These are phyloP conservation scores for Chaetogeoica ovagalla DNA, from an alignment of 2,888 invertebrate genomes.

Conservation along the genomic window DNA sequence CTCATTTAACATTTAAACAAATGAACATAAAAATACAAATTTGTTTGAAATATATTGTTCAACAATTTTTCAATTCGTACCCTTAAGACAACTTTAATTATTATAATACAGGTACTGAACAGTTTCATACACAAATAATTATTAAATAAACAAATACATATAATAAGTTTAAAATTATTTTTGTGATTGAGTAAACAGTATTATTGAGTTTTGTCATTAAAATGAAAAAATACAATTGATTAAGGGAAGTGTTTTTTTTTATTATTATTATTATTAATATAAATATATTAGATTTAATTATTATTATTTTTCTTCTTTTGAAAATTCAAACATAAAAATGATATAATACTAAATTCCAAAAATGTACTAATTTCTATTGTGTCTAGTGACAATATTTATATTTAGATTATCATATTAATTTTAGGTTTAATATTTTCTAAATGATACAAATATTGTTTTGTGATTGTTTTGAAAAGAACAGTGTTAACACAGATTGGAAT, in stretches of 20 bases:
- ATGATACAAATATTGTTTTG: slow-evolving; percentile 15
- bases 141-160: slow-evolving; percentile 2
- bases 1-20: background rate
- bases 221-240: background rate
- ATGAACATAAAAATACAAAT: background rate
- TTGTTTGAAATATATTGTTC: slow-evolving; percentile 12
- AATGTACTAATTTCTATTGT: slow-evolving; percentile 21
- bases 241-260: background rate
- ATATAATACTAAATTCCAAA: slow-evolving; percentile 28
- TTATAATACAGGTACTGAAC: background rate
- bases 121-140: background rate
- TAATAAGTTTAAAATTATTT: background rate
- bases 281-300: background rate
- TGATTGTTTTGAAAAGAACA: slow-evolving; percentile 28
- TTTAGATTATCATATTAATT: background rate
- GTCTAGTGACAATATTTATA: slow-evolving; percentile 11
- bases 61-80: background rate
- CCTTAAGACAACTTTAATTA: background rate
- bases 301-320: background rate
- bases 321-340: slow-evolving; percentile 1
- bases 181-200: background rate
- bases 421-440: slow-evolving; percentile 15
- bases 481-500: slow-evolving; percentile 38
- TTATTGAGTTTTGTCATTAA: background rate
- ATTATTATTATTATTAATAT: slow-evolving; percentile 3